phyloP scores from a whole-genome alignment of 2,888 invertebrate species.

The Calephelis perditalis region DNA sequence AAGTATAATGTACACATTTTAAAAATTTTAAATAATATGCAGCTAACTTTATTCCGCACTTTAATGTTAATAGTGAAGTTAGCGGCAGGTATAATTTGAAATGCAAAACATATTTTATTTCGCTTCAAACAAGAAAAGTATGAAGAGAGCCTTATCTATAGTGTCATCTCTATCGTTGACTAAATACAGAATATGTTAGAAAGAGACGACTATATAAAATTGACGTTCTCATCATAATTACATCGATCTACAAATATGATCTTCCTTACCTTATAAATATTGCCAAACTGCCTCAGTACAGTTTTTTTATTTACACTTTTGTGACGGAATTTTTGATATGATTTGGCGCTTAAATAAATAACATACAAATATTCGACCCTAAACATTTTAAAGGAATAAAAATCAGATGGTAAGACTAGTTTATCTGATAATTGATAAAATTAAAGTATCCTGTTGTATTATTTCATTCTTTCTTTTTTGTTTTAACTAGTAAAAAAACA shows the following conservation, averaged over 20 bases:
- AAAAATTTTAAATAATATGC: too few species aligned
- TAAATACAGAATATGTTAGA: background rate
- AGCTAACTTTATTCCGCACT: too few species aligned
- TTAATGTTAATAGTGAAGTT: too few species aligned
- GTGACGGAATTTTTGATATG: constrained; percentile 2
- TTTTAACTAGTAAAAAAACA: too few species aligned
- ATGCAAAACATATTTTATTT: too few species aligned
- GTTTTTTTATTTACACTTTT: constrained; percentile 6
- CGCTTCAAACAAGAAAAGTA: too few species aligned
- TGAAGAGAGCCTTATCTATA: too few species aligned
- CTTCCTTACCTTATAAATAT: background rate
- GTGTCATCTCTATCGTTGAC: background rate
- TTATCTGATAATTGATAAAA: constrained; percentile 16
- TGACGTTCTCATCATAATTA: background rate
- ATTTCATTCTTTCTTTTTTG: too few species aligned
- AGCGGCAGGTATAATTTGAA: too few species aligned
- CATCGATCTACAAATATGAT: background rate
- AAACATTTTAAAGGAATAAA: constrained; percentile 49
- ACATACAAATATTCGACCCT: constrained; percentile 30
- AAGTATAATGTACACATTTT: too few species aligned
- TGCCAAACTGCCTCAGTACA: background rate
- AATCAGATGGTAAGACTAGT: constrained; percentile 65
- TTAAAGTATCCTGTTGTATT: too few species aligned
- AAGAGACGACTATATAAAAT: background rate
- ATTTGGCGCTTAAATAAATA: background rate